Percentiles rank a stretch among this genome's conserved stretches.
Conservation (phyloP, 2,113 vertebrate genomes). For the Oplegnathus fasciatus region DNA sequence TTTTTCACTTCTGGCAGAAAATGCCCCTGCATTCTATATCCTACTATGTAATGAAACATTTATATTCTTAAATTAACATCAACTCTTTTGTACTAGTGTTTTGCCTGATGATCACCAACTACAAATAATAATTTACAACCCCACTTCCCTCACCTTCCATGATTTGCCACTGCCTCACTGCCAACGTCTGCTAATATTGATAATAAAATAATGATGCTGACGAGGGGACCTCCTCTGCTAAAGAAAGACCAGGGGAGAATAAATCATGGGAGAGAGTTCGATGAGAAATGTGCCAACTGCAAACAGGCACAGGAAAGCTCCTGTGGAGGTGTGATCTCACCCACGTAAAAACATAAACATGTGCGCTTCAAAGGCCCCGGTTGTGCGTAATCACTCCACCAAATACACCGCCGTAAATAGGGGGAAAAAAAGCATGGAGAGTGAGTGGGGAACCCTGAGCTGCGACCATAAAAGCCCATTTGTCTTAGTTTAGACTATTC, state of each 20-base stretch:
- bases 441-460: slow-evolving; percentile 25
- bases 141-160: neutral
- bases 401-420: slow-evolving; percentile 54
- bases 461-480: slow-evolving; percentile 19
- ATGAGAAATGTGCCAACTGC: slow-evolving; percentile 70
- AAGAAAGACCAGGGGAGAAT: slow-evolving; percentile 35
- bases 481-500: slow-evolving; percentile 25
- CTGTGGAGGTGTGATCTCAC: slow-evolving; percentile 81
- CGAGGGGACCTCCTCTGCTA: slow-evolving; percentile 34
- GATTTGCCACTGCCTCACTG: neutral
- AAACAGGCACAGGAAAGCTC: slow-evolving; percentile 76
- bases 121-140: neutral
- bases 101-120: neutral
- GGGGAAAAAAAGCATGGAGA: no score
- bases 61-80: no score
- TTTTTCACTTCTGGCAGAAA: neutral
- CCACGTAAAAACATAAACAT: slow-evolving; percentile 72
- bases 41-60: neutral
- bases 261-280: slow-evolving; percentile 54
- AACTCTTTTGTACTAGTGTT: neutral
- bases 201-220: slow-evolving; percentile 33
- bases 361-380: slow-evolving; percentile 51
- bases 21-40: neutral
- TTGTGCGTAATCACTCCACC: slow-evolving; percentile 56
- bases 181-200: neutral